phyloP scores from a whole-genome alignment of 2,888 invertebrate genomes.

The Cylloceria caligata region DNA sequence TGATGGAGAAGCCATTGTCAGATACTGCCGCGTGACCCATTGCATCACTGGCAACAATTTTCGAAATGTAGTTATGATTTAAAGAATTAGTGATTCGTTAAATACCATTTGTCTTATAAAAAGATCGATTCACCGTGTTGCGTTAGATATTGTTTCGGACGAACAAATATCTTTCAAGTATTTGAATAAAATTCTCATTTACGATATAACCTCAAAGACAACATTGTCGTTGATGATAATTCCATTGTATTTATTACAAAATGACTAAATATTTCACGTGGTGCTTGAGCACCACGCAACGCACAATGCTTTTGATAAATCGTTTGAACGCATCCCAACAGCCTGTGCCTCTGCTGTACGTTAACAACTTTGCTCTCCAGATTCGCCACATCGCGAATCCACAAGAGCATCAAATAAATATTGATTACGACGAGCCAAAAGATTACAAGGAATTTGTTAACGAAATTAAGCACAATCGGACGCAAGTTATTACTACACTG shows the following conservation, averaged over 20 bases:
- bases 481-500: conserved; percentile 4
- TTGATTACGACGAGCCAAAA: conserved; percentile 38
- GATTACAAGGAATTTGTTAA: conserved; percentile 32
- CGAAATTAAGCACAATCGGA: neutral
- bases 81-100: neutral
- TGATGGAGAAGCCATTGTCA: neutral
- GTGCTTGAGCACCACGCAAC: conserved; percentile 45
- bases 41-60: conserved; percentile 10
- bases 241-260: neutral
- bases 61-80: conserved; percentile 3
- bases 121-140: neutral
- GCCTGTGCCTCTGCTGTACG: neutral
- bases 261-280: conserved; percentile 58
- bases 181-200: neutral
- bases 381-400: neutral
- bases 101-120: neutral
- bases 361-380: neutral
- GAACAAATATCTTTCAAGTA: neutral
- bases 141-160: neutral
- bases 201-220: conserved; percentile 51
- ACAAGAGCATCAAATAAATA: neutral
- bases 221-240: neutral
- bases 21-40: conserved; percentile 11
- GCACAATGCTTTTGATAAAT: conserved; percentile 15
- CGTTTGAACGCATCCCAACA: conserved; percentile 6